Evolutionary conservation across 2,113 vertebrate genomes (phyloP).

Genomic region (Stomatorhinus ivindoensis): DNA sequence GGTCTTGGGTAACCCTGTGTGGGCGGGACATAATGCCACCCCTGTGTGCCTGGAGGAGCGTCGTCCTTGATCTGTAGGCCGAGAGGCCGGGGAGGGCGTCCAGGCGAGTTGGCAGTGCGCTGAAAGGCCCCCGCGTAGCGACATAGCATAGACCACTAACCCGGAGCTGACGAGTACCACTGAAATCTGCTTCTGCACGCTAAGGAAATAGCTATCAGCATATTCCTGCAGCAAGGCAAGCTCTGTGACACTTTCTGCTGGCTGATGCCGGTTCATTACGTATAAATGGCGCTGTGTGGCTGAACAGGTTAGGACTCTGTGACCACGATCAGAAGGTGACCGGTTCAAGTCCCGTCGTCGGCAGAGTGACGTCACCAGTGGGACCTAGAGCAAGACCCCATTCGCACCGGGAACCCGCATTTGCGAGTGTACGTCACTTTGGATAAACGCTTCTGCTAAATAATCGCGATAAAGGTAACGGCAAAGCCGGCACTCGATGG

Average conservation of each 20-base stretch:
- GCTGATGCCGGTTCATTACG: background rate
- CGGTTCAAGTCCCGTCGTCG: background rate
- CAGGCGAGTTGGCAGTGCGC: background rate
- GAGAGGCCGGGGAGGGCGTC: background rate
- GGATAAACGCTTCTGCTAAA: background rate
- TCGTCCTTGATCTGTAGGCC: background rate
- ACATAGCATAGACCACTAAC: background rate
- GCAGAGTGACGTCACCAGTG: background rate
- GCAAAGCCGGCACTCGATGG: background rate
- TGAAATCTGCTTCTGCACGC: background rate
- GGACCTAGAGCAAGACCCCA: background rate
- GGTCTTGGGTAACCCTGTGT: background rate
- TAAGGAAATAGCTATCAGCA: background rate
- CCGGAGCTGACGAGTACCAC: background rate
- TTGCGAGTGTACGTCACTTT: background rate
- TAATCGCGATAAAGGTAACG: background rate
- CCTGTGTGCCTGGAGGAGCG: background rate
- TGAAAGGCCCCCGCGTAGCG: background rate
- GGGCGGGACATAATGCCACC: background rate
- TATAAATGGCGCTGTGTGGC: background rate
- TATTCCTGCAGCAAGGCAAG: background rate
- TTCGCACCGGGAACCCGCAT: background rate
- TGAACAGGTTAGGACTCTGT: background rate
- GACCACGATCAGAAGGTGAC: background rate
- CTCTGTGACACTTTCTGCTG: background rate